These are phyloP conservation scores for Solea solea DNA, from an alignment of 2,113 vertebrate species.

Conservation along the genomic window DNA sequence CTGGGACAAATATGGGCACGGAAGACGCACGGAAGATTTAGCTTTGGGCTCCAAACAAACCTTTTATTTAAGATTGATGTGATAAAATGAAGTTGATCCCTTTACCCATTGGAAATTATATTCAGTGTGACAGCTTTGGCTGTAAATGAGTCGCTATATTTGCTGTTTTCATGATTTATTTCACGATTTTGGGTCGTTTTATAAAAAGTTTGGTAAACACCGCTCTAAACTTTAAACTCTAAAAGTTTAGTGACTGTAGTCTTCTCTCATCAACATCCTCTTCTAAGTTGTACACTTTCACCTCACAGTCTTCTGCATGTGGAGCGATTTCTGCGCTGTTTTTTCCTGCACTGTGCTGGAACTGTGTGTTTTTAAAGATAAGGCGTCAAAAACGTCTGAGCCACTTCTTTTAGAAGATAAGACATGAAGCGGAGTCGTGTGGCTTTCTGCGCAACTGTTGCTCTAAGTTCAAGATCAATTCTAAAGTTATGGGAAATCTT, in stretches of 20 bases:
- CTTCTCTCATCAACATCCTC: conserved; percentile 16
- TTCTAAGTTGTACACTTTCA: neutral
- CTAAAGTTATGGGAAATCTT: conserved; percentile 17
- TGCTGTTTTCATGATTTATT: too few species aligned
- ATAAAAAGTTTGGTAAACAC: too few species aligned
- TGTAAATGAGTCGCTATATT: too few species aligned
- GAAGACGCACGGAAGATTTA: too few species aligned
- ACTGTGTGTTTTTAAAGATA: conserved; percentile 58
- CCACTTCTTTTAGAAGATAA: conserved; percentile 50
- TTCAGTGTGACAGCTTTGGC: too few species aligned
- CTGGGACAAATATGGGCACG: too few species aligned
- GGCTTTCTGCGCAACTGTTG: conserved; percentile 14
- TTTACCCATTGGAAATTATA: too few species aligned
- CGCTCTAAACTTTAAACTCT: neutral
- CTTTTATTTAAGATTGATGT: too few species aligned
- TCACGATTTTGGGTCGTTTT: too few species aligned
- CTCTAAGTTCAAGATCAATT: conserved; percentile 21
- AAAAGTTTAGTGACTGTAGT: conserved; percentile 1
- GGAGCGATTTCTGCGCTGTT: conserved; percentile 13
- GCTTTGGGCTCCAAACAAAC: too few species aligned
- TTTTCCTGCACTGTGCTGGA: conserved; percentile 1
- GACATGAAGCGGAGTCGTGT: conserved; percentile 4
- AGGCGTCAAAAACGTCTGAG: conserved; percentile 32
- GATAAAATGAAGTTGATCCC: too few species aligned
- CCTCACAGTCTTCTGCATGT: conserved; percentile 13